Evolutionary conservation across 2,113 vertebrate genomes (phyloP).

Genomic region (Rissa tridactyla): DNA sequence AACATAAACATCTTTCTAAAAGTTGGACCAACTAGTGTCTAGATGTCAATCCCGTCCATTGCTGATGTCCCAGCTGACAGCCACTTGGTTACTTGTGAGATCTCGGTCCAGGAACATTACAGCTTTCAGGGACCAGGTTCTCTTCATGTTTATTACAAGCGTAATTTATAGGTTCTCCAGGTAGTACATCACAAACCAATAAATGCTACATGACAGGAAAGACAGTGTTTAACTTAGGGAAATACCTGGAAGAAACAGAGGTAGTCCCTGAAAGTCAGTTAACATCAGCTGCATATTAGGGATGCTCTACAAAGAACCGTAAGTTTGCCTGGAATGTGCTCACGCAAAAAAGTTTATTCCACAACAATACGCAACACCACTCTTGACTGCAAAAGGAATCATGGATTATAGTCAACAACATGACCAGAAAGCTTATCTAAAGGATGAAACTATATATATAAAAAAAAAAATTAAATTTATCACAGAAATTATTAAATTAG

Average conservation of each 20-base stretch:
- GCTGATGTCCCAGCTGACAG: background rate
- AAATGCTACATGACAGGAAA: background rate
- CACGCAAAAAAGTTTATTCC: background rate
- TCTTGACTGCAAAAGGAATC: background rate
- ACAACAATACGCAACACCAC: background rate
- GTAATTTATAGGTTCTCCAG: background rate
- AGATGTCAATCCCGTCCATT: background rate
- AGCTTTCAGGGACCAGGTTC: background rate
- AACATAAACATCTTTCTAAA: background rate
- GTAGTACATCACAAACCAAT: background rate
- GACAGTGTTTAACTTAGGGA: background rate
- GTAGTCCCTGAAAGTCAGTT: background rate
- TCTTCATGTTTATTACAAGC: background rate
- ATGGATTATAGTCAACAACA: background rate
- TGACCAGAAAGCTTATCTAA: background rate
- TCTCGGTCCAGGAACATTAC: background rate
- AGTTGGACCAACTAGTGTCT: background rate
- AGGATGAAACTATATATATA: background rate
- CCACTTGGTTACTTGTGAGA: background rate
- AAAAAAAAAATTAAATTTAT: background rate
- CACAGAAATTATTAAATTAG: background rate
- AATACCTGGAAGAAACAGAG: background rate
- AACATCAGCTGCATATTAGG: background rate
- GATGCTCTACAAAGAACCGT: background rate
- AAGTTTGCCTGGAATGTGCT: background rate